Base-by-base conservation (phyloP, 2,113 vertebrate species). In the Dipodomys stephensi region DNA sequence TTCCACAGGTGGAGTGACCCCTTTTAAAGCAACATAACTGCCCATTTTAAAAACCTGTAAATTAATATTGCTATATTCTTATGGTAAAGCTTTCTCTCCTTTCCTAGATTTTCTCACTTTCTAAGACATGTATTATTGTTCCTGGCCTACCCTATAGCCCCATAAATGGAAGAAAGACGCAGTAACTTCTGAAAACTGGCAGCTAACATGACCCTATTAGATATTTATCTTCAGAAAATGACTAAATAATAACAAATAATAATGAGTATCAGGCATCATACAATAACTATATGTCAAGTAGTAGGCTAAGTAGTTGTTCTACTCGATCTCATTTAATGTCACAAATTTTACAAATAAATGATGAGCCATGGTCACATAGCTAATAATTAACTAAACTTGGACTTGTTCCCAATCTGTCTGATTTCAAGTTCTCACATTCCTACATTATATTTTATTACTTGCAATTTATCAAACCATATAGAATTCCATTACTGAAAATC, bases 401-500 rank as follows among this genome's bases (percentile, higher is more conserved):
- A 94, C 72, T 87, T 90, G 44, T 92, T 94, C 83, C 89, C 35
- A 82, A 32, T 87, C n/a, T 77, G 19, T 92, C 85, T 95, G 76
- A 95, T 89, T 93, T 78, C 77, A 84, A 87, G 44, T 23, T 49
- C 30, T 76, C 67, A 30, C 68, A 91, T 35, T 53, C 81, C 64
- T 74, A 57, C 22, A 44, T 90, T 90, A 44, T 85, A 83, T 83
- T 87, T 93, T 96, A 95, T 87, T 97, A 81, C 93, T 93, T 95
- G n/a, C 28, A 91, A 94, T 79, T 94, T 89, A 83, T 90, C 95
- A 95, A 92, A 72, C 32, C 44, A 88, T 85, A 92, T 57, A 90
- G 44, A 96, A 95, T 82, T 90, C 73, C 87, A 72, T 94, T 95
- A 84, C 87, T 94, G 84, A 96, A 95, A 95, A 78, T 87, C 73